These are phyloP conservation scores for Cathartes aura DNA, from an alignment of 2,113 vertebrate genomes.

Conservation along the genomic window DNA sequence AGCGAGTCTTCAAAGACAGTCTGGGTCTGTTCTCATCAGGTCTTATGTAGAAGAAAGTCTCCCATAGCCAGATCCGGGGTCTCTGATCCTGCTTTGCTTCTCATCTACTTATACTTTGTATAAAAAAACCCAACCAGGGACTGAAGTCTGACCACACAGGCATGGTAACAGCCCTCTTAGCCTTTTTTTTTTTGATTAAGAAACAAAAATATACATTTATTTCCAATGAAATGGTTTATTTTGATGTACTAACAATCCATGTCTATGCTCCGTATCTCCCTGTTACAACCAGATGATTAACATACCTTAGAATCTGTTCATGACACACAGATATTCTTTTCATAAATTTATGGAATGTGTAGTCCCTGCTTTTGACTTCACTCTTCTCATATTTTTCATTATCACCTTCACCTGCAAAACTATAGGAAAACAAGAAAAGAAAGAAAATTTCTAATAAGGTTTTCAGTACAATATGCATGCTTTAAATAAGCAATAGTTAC, in stretches of 20 bases:
- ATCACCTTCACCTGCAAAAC: conserved; percentile 47
- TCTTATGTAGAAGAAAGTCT: neutral
- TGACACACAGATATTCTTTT: conserved; percentile 83
- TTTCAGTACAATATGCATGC: neutral
- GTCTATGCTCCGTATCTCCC: neutral
- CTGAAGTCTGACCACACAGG: neutral
- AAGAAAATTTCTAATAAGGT: neutral
- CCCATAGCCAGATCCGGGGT: neutral
- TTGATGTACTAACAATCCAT: neutral
- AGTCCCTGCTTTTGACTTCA: conserved; percentile 74
- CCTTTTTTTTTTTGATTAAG: neutral
- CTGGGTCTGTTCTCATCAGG: neutral
- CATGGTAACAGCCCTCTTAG: neutral
- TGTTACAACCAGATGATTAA: neutral
- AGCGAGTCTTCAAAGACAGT: neutral
- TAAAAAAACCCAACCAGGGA: neutral
- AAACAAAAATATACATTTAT: neutral
- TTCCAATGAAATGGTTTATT: neutral
- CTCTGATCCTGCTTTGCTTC: neutral
- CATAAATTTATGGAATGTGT: conserved; percentile 83
- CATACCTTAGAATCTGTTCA: conserved; percentile 84
- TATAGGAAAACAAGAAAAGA: neutral
- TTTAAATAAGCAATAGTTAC: neutral
- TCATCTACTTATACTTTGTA: neutral
- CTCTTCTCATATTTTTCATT: conserved; percentile 84